Conservation (phyloP, 2,888 invertebrate species). For the Drosophila melanosoma region DNA sequence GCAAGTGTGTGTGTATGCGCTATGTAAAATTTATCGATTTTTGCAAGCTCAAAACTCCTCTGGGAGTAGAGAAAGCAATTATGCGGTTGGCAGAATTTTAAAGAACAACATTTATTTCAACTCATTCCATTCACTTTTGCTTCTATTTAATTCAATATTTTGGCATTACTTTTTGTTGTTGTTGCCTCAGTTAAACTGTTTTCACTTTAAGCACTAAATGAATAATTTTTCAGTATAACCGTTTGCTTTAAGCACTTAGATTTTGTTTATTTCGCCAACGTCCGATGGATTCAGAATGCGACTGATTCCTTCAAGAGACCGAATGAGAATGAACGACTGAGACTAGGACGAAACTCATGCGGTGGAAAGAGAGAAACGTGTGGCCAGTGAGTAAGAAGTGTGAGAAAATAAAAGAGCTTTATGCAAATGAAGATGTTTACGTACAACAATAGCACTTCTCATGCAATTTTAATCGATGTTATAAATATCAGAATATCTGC, state of each 20-base stretch:
- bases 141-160: conserved; percentile 13
- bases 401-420: conserved; percentile 38
- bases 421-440: conserved; percentile 12
- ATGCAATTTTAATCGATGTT: conserved; percentile 29
- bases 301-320: conserved; percentile 83
- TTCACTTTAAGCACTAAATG: conserved; percentile 45
- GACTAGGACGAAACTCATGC: conserved; percentile 62
- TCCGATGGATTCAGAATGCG: conserved; percentile 66
- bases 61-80: conserved; percentile 33
- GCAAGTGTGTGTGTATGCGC: conserved; percentile 38
- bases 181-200: conserved; percentile 39
- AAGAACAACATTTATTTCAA: conserved; percentile 16
- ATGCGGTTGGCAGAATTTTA: conserved; percentile 30
- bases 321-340: conserved; percentile 82
- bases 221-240: conserved; percentile 40
- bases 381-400: not conserved
- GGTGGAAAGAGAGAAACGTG: conserved; percentile 4
- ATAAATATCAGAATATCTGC: not conserved
- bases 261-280: conserved; percentile 40
- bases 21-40: conserved; percentile 72
- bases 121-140: conserved; percentile 31
- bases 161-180: conserved; percentile 41
- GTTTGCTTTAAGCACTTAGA: conserved; percentile 68
- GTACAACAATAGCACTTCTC: not conserved
- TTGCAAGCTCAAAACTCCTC: conserved; percentile 65